Evolutionary conservation across 2,888 invertebrate species (phyloP), one percentile per base, ranked within the genome.

Genomic region (Myopa testacea): DNA sequence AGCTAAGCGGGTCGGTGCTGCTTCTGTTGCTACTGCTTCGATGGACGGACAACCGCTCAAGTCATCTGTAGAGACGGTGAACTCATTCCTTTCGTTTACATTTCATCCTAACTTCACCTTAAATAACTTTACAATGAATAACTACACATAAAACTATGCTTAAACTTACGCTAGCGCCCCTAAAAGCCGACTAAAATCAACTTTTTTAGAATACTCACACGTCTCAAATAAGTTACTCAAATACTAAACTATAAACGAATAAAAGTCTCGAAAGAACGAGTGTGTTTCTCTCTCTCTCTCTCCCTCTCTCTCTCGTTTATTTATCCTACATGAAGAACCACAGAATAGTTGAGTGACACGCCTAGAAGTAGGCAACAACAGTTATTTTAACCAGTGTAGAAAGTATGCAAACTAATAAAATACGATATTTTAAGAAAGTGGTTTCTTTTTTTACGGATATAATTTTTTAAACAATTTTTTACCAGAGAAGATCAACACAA

Each of bases 1-100:
- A 88, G 88, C 19, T 89, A 89, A 78, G 89, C 1, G 34, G 38
- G 1, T 38, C 10, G 16, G 87, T 74, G 80, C 81, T 26, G 73
- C 77, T 16, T 38, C 38, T 50, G 26, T 65, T 68, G 67, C 40
- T 45, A 5, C 37, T 60, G 78, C 75, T 34, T 69, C 76, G 34
- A 67, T 71, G n/a, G 67, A 45, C 60, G 65, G n/a, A n/a, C 45
- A 40, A 34, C 26, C 26, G 26, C 12, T 52, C 74, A 19, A 2
- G 34, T 26, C 75, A 40, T 67, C 60, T 72, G 68, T 77, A 50
- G 73, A 68, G 72, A 19, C 52, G 14, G 16, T 55, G 71, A 34
- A 37, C 19, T 14, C 19, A 50, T 12, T 45, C 69, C 50, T 38
- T 37, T 5, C 5, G n/a, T 55, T 55, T 55, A 55, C 55, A n/a